Percentiles rank a stretch among this genome's conserved stretches.
phyloP scores from a whole-genome alignment of 1,140 invertebrate species.

The Helicoverpa zea region DNA sequence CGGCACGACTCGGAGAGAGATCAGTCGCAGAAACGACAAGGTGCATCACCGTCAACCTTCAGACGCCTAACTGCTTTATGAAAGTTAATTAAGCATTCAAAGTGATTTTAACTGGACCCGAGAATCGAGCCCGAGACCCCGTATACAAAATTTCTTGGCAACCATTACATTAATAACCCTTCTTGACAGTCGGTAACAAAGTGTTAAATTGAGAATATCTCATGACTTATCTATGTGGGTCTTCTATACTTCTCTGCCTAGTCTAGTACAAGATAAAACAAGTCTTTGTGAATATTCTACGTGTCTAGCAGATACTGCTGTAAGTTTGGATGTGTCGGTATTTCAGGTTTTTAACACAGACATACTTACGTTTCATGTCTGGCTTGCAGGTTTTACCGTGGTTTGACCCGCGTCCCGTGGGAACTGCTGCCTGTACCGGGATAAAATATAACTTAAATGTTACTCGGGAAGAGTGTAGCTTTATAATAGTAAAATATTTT shows the following conservation, averaged over 20 bases:
- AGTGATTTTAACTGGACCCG: background rate
- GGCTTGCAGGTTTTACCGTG: background rate
- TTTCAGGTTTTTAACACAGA: background rate
- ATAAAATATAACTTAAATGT: too few relatives aligned
- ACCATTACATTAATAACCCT: too few relatives aligned
- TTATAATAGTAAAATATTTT: too few relatives aligned
- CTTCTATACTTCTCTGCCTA: background rate
- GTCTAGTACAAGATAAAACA: conserved; percentile 1
- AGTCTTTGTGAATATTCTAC: conserved; percentile 7
- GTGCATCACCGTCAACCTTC: too few relatives aligned
- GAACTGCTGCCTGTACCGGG: too few relatives aligned
- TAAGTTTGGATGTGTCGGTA: background rate
- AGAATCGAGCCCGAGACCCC: too few relatives aligned
- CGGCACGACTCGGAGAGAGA: too few relatives aligned
- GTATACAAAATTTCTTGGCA: too few relatives aligned
- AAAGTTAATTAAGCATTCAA: background rate
- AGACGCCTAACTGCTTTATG: background rate
- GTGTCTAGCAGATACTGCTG: background rate
- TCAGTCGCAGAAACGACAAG: too few relatives aligned
- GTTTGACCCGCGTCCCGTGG: background rate
- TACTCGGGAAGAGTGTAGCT: too few relatives aligned
- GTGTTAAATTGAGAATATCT: background rate
- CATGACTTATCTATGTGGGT: background rate
- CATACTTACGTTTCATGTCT: background rate
- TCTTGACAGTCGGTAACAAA: too few relatives aligned